These are phyloP conservation scores for Lamellibrachia columna DNA, from an alignment of 2,888 invertebrate species.

Conservation along the genomic window DNA sequence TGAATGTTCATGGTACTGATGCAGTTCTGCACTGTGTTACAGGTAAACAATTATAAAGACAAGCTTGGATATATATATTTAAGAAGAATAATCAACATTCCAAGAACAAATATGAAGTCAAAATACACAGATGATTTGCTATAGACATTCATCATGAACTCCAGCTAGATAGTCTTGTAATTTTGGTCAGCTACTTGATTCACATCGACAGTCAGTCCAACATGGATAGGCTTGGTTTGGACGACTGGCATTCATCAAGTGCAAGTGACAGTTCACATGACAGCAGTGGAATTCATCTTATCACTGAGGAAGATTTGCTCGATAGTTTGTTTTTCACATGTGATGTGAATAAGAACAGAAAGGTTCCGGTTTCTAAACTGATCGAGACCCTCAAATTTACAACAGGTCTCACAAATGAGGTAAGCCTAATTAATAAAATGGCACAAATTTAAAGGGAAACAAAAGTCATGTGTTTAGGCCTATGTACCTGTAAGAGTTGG, in stretches of 20 bases:
- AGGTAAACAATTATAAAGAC: neutral
- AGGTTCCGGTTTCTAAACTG: neutral
- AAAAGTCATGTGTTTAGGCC: no score
- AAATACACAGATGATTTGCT: neutral
- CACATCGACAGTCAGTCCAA: neutral
- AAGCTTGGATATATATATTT: neutral
- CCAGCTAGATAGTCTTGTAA: neutral
- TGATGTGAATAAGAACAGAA: neutral
- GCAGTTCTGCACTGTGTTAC: neutral
- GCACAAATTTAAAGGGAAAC: no score
- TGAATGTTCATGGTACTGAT: neutral
- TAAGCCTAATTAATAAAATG: neutral
- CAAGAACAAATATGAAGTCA: neutral
- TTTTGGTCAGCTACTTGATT: neutral
- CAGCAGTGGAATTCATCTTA: neutral
- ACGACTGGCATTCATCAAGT: constrained; percentile 11
- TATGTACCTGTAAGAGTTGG: no score
- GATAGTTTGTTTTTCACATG: constrained; percentile 4
- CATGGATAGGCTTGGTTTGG: neutral
- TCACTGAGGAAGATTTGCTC: neutral
- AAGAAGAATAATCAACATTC: neutral
- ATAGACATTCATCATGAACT: neutral
- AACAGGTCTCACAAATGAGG: neutral
- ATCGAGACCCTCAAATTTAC: neutral
- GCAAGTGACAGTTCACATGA: constrained; percentile 5